Evolutionary conservation across 2,888 invertebrate species (phyloP).

Genomic region (Therioaphis trifolii): DNA sequence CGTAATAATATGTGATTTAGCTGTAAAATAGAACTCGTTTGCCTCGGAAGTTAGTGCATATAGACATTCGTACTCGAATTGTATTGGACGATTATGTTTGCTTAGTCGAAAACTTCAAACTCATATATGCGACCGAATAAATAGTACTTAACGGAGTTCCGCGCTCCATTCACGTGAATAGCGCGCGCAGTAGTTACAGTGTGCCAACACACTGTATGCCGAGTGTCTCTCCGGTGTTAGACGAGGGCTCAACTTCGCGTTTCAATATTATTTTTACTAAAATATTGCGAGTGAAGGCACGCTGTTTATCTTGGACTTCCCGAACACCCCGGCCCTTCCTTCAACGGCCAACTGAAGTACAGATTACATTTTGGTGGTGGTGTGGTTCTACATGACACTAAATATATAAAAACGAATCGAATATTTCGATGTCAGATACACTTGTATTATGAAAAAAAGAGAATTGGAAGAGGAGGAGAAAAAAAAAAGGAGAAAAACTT

Average conservation of each 20-base stretch:
- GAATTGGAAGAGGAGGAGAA: background rate
- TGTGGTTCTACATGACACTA: too few species aligned
- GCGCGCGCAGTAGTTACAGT: background rate
- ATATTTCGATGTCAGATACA: background rate
- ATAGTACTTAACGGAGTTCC: background rate
- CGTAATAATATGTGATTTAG: background rate
- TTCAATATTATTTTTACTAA: conserved; percentile 24
- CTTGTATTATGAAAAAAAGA: background rate
- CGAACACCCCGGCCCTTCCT: too few species aligned
- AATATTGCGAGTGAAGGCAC: background rate
- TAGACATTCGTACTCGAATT: conserved; percentile 16
- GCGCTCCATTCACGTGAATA: background rate
- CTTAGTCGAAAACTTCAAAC: conserved; percentile 3
- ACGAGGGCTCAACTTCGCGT: too few species aligned
- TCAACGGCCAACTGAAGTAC: background rate
- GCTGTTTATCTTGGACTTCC: background rate
- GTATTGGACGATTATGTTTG: conserved; percentile 28
- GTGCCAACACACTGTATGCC: background rate
- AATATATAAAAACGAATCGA: background rate
- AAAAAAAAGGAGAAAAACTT: background rate
- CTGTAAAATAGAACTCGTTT: background rate
- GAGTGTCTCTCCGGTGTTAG: background rate
- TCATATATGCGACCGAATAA: conserved; percentile 9
- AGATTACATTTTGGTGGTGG: background rate
- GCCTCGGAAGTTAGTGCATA: background rate